Percentiles rank a stretch among this genome's conserved stretches.
These are phyloP conservation scores for Bhutanitis thaidina DNA, from an alignment of 2,888 invertebrate species.

Conservation along the genomic window DNA sequence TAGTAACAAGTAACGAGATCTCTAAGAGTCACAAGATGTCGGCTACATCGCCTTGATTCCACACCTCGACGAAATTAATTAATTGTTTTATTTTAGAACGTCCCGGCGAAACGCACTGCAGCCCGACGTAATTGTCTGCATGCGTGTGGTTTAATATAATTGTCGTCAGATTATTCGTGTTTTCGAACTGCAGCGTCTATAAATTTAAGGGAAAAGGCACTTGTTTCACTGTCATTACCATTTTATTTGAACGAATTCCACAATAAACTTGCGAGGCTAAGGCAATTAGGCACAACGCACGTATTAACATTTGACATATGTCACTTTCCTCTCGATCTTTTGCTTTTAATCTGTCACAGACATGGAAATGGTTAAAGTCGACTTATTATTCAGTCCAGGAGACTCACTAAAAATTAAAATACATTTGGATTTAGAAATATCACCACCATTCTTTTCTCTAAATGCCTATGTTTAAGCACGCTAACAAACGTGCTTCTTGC, in stretches of 20 bases:
- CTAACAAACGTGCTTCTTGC: too few species aligned
- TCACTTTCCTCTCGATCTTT: background rate
- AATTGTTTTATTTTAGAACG: conserved; percentile 47
- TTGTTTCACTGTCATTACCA: conserved; percentile 14
- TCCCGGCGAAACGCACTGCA: conserved; percentile 22
- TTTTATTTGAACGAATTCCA: conserved; percentile 15
- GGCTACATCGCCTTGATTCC: conserved; percentile 28
- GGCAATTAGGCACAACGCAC: conserved; percentile 9
- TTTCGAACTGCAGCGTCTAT: conserved; percentile 8
- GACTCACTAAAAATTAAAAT: too few species aligned
- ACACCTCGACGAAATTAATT: conserved; percentile 40
- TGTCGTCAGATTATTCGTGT: conserved; percentile 21
- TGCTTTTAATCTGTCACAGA: background rate
- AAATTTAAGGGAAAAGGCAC: conserved; percentile 14
- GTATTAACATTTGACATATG: conserved; percentile 6
- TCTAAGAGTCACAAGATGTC: conserved; percentile 22
- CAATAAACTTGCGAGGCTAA: conserved; percentile 9
- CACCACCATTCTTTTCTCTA: too few species aligned
- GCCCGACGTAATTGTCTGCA: conserved; percentile 22
- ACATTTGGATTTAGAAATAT: too few species aligned
- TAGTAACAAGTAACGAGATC: background rate
- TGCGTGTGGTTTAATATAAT: conserved; percentile 19
- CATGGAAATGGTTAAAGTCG: too few species aligned
- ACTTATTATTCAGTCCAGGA: too few species aligned
- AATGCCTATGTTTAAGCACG: too few species aligned